phyloP scores from a whole-genome alignment of 1,140 invertebrate species.

The Thrips palmi region DNA sequence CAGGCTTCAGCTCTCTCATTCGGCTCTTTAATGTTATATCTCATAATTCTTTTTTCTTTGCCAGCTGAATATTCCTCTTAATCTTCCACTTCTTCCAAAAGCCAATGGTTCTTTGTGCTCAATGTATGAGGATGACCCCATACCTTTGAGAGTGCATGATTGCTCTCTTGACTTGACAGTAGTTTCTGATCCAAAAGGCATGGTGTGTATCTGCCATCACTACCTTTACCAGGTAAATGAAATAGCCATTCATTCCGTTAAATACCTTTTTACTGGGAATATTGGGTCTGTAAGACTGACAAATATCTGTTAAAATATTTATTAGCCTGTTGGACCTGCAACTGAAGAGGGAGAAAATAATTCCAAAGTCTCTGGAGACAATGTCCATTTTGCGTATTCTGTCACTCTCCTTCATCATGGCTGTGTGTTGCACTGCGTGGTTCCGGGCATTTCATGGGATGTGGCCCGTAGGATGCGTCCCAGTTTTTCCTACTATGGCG shows the following conservation, averaged over 20 bases:
- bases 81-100: slow-evolving; percentile 46
- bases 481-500: slow-evolving; percentile 49
- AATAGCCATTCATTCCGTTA: neutral
- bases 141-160: slow-evolving; percentile 58
- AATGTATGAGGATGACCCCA: slow-evolving; percentile 57
- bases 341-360: too few species aligned
- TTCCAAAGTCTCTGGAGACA: slow-evolving; percentile 35
- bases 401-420: slow-evolving; percentile 63
- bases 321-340: slow-evolving; percentile 22
- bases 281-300: neutral
- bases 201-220: slow-evolving; percentile 68
- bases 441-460: slow-evolving; percentile 57
- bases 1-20: slow-evolving; percentile 5
- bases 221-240: slow-evolving; percentile 52
- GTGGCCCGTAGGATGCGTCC: slow-evolving; percentile 51
- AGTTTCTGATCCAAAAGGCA: slow-evolving; percentile 47
- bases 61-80: slow-evolving; percentile 66
- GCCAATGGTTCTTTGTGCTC: slow-evolving; percentile 30
- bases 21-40: too few species aligned
- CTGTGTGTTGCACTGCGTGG: slow-evolving; percentile 59
- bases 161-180: slow-evolving; percentile 62
- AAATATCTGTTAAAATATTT: slow-evolving; percentile 9
- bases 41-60: slow-evolving; percentile 18
- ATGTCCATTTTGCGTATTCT: slow-evolving; percentile 65
- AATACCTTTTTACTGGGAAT: neutral